Conservation (phyloP, 2,888 invertebrate species). For the Thyatira batis region DNA sequence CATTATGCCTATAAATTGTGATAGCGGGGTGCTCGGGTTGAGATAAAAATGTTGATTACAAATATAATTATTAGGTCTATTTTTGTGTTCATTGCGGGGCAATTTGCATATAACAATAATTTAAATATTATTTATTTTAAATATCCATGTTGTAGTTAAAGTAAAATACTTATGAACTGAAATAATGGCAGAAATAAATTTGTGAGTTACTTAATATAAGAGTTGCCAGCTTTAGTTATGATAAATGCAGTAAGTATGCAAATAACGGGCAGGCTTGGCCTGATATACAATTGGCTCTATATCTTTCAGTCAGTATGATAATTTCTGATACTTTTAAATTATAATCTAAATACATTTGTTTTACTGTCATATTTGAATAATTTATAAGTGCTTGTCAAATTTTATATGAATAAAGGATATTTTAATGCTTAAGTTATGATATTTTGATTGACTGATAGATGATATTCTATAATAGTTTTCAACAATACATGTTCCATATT, state of each 20-base stretch:
- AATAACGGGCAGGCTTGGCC: not conserved
- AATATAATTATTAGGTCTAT: slow-evolving; percentile 36
- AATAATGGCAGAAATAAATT: not conserved
- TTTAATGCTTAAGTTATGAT: too few relatives aligned
- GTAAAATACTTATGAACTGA: not conserved
- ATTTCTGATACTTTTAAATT: too few relatives aligned
- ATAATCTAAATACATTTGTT: not conserved
- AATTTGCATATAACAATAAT: not conserved
- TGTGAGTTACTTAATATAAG: not conserved
- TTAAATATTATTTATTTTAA: not conserved
- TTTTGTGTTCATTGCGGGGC: not conserved
- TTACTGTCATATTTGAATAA: not conserved
- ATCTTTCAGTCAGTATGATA: not conserved
- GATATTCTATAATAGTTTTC: too few relatives aligned
- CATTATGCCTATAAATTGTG: slow-evolving; percentile 69
- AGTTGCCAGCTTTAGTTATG: not conserved
- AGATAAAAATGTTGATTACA: slow-evolving; percentile 55
- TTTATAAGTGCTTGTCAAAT: too few relatives aligned
- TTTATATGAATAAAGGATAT: too few relatives aligned
- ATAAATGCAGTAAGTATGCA: not conserved
- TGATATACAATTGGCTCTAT: not conserved
- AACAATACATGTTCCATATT: too few relatives aligned
- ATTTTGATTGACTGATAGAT: too few relatives aligned
- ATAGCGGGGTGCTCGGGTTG: slow-evolving; percentile 61
- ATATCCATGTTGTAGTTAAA: not conserved